Evolutionary conservation across 2,888 invertebrate species (phyloP).

Genomic region (Junonia oenone): DNA sequence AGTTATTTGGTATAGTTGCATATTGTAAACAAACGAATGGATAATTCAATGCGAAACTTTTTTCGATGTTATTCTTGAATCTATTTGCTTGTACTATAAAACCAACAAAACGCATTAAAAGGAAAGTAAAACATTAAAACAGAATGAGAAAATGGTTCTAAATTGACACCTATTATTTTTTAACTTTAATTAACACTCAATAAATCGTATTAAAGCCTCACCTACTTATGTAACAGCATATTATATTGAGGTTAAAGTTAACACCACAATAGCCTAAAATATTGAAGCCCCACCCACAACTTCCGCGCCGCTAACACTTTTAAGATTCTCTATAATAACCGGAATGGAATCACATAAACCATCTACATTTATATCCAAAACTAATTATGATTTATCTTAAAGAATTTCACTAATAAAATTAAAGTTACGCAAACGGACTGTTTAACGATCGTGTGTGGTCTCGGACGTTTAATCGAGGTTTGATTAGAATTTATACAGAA

Average conservation of each 20-base stretch:
- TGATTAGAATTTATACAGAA: constrained; percentile 26
- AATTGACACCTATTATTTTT: too few relatives aligned
- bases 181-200: too few relatives aligned
- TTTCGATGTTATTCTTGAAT: too few relatives aligned
- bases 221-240: too few relatives aligned
- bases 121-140: too few relatives aligned
- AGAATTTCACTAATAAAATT: constrained; percentile 23
- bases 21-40: too few relatives aligned
- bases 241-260: too few relatives aligned
- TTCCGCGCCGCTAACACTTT: neutral
- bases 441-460: constrained; percentile 25
- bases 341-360: neutral
- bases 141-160: too few relatives aligned
- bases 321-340: neutral
- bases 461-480: constrained; percentile 21
- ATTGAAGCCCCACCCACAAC: neutral
- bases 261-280: neutral
- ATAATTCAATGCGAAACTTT: too few relatives aligned
- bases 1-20: neutral
- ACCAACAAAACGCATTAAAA: too few relatives aligned
- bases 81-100: too few relatives aligned
- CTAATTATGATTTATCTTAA: constrained; percentile 24
- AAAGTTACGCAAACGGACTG: constrained; percentile 16
- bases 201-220: too few relatives aligned
- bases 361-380: constrained; percentile 1